Conservation (phyloP, 2,888 invertebrate genomes). For the Pristionchus maxplancki region DNA sequence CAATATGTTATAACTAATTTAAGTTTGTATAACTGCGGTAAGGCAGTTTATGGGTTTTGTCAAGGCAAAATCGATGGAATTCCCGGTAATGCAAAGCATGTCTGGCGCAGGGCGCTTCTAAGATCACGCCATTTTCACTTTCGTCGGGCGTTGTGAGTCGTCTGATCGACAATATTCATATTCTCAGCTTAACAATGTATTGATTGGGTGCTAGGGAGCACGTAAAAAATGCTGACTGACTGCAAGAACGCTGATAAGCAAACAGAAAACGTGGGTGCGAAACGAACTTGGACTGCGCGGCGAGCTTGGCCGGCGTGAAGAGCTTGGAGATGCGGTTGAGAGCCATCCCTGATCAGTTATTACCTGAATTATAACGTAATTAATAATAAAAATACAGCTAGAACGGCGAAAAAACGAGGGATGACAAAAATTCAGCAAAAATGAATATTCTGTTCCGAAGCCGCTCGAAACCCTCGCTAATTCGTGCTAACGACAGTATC, state of each 20-base stretch:
- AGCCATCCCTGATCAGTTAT: constrained; percentile 60
- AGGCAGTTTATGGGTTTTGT: no score
- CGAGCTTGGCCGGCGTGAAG: constrained; percentile 54
- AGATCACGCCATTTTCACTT: neutral
- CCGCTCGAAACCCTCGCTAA: neutral
- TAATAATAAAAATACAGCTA: neutral
- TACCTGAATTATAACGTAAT: constrained; percentile 56
- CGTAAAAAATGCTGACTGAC: neutral
- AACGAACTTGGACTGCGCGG: constrained; percentile 37
- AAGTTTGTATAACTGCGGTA: no score
- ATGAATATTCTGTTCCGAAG: constrained; percentile 35
- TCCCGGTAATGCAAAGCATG: no score
- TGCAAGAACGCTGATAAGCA: constrained; percentile 58
- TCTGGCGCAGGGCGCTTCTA: neutral
- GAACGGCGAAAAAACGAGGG: neutral
- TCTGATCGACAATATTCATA: no score
- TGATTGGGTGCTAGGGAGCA: neutral
- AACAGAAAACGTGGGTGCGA: constrained; percentile 50
- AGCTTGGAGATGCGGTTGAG: constrained; percentile 59
- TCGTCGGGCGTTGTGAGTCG: neutral
- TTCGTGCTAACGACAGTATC: neutral
- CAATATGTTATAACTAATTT: no score
- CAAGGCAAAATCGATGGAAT: neutral
- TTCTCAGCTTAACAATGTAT: neutral
- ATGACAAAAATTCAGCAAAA: neutral